Conservation (phyloP, 2,888 invertebrate species). For the Patella pellucida region DNA sequence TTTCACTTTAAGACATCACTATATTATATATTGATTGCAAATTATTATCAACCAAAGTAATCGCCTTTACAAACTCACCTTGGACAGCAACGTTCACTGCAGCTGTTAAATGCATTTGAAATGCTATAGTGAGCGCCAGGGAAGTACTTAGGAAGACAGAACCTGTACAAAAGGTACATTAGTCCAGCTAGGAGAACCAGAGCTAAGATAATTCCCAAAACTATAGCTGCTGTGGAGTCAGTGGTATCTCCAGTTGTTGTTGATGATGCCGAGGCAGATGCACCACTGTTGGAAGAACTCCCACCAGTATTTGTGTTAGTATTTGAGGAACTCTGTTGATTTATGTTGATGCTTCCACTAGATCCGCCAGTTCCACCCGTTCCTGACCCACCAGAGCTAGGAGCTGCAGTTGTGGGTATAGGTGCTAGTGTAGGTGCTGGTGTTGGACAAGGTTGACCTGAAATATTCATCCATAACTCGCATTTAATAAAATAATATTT, state of each 20-base stretch:
- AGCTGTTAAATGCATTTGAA: background rate
- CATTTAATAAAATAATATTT: too few species aligned
- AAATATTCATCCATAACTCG: background rate
- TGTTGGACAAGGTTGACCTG: background rate
- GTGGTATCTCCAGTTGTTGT: background rate
- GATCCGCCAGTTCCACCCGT: background rate
- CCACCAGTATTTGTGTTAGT: background rate
- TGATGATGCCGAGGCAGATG: background rate
- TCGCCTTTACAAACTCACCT: background rate
- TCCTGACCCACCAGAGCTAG: background rate
- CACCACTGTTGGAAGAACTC: background rate
- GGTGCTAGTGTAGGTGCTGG: conserved; percentile 3
- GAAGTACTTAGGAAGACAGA: background rate
- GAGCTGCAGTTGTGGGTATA: background rate
- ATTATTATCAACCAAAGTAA: too few species aligned
- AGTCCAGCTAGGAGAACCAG: background rate
- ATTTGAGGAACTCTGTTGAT: background rate
- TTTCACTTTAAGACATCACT: too few species aligned
- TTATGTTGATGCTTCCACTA: background rate
- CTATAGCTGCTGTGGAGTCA: background rate
- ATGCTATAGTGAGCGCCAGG: background rate
- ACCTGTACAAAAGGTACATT: background rate
- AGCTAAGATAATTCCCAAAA: background rate
- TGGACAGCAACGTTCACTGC: background rate
- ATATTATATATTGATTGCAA: too few species aligned